Evolutionary conservation across 1,140 invertebrate species (phyloP).

Genomic region (Dreissena polymorpha): DNA sequence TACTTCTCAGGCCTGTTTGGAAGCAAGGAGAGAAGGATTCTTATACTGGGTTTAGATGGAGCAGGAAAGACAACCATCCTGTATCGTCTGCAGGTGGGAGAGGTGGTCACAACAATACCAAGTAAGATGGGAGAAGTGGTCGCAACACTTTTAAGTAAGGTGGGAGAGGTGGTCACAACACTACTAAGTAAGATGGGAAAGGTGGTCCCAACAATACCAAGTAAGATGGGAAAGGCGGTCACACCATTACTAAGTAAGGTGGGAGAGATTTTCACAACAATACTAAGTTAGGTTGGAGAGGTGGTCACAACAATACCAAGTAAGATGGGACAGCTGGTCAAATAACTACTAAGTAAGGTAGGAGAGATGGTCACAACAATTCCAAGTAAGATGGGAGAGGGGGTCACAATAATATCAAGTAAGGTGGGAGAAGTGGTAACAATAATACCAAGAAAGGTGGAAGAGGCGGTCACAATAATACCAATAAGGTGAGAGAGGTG

Average conservation of each 20-base stretch:
- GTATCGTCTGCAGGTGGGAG: conserved; percentile 98
- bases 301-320: too few species aligned
- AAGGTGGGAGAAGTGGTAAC: too few species aligned
- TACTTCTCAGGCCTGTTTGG: conserved; percentile 96
- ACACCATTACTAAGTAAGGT: neutral
- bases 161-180: neutral
- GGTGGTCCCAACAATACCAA: neutral
- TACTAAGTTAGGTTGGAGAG: too few species aligned
- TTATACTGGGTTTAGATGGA: conserved; percentile 98
- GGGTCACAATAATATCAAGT: too few species aligned
- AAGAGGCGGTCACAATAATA: too few species aligned
- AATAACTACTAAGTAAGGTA: too few species aligned
- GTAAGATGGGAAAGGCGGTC: neutral
- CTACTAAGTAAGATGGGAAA: neutral
- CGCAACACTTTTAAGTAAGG: neutral
- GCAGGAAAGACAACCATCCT: conserved; percentile 97
- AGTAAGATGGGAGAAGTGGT: conserved; percentile 80
- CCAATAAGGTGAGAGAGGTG: too few species aligned
- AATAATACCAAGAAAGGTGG: too few species aligned
- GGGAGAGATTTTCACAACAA: too few species aligned
- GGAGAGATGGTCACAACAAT: too few species aligned
- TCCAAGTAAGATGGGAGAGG: too few species aligned
- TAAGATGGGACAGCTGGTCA: too few species aligned
- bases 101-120: conserved; percentile 99
- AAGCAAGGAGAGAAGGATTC: conserved; percentile 97